These are phyloP conservation scores for Argyrosomus regius DNA, from an alignment of 2,797 vertebrate species.

Conservation along the genomic window DNA sequence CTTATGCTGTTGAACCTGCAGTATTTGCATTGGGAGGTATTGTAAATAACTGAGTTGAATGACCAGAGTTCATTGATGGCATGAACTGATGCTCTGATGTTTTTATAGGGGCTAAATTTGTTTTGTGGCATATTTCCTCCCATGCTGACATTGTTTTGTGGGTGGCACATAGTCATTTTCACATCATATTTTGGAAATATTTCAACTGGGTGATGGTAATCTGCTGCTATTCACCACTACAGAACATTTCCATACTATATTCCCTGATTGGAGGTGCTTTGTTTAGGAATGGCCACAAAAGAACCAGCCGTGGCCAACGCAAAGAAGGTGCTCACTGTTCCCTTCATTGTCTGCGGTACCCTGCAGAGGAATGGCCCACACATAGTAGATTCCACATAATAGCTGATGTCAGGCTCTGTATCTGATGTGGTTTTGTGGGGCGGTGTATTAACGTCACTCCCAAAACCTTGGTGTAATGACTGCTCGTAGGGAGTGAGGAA, in stretches of 20 bases:
- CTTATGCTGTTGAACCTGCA: not conserved
- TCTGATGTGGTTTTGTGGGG: conserved; percentile 49
- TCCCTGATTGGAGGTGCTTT: conserved; percentile 1
- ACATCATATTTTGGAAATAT: not conserved
- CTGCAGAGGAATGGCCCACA: conserved; percentile 16
- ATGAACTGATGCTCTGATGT: not conserved
- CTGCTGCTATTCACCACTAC: not conserved
- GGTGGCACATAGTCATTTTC: not conserved
- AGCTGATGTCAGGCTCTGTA: conserved; percentile 8
- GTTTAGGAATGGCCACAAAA: not conserved
- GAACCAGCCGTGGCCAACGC: not conserved
- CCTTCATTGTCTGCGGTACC: not conserved
- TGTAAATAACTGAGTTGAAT: not conserved
- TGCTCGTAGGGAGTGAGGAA: not conserved
- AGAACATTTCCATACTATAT: not conserved
- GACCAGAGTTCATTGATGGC: too few relatives aligned
- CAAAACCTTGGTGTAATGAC: conserved; percentile 28
- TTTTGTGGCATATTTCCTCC: conserved; percentile 5
- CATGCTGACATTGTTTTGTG: not conserved
- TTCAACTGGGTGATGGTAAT: not conserved
- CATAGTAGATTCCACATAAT: conserved; percentile 38
- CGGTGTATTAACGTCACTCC: conserved; percentile 23
- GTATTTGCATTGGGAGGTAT: not conserved
- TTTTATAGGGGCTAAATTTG: conserved; percentile 8
- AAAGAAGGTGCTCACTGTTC: not conserved